A percentile compares a stretch with the other conserved stretches of the same genome.
These are phyloP conservation scores for Falcaria lacertinaria DNA, from an alignment of 2,888 invertebrate species.

Conservation along the genomic window DNA sequence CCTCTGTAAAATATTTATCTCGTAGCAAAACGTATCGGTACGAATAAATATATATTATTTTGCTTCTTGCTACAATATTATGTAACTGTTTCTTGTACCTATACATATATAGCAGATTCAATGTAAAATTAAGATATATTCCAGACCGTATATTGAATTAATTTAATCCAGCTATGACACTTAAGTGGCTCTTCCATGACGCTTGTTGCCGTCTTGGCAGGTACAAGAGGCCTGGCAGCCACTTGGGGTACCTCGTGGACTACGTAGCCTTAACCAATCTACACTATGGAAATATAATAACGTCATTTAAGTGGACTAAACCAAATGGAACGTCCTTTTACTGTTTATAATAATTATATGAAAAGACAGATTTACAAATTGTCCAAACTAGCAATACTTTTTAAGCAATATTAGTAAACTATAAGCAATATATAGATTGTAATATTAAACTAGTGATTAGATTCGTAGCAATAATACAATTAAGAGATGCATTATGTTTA, in stretches of 20 bases:
- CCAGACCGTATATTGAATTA: too few species aligned
- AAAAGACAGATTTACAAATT: slow-evolving; percentile 48
- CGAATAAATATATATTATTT: too few species aligned
- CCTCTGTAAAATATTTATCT: too few species aligned
- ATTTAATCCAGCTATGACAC: too few species aligned
- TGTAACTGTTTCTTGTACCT: too few species aligned
- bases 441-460: slow-evolving; percentile 8
- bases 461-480: slow-evolving; percentile 42
- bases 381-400: slow-evolving; percentile 63
- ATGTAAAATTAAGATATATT: too few species aligned
- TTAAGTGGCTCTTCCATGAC: too few species aligned
- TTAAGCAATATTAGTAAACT: too few species aligned
- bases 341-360: slow-evolving; percentile 13
- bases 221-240: not conserved
- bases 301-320: slow-evolving; percentile 2
- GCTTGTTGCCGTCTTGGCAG: too few species aligned
- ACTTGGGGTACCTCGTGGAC: not conserved
- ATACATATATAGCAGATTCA: too few species aligned
- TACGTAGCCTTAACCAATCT: slow-evolving; percentile 2
- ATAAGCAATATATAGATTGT: slow-evolving; percentile 36
- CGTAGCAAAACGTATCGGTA: too few species aligned
- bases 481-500: slow-evolving; percentile 53
- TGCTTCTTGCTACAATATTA: too few species aligned
- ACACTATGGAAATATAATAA: not conserved
- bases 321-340: slow-evolving; percentile 7